phyloP scores from a whole-genome alignment of 2,888 invertebrate genomes.

The Oxyteleia sp. region DNA sequence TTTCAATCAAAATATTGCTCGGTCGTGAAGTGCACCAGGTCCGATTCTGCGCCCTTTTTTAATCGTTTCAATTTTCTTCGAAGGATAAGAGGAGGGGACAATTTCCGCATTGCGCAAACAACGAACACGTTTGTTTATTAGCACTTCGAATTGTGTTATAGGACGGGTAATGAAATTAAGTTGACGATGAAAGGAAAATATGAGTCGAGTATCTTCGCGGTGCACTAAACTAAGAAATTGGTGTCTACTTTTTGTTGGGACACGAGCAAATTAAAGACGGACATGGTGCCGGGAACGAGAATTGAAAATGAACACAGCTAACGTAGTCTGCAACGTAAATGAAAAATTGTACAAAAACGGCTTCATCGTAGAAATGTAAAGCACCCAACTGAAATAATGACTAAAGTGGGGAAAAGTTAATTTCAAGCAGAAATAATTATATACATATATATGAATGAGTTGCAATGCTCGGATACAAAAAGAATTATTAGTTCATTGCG shows the following conservation, averaged over 20 bases:
- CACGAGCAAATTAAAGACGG: constrained; percentile 13
- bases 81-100: background rate
- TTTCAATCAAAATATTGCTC: constrained; percentile 19
- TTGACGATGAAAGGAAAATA: constrained; percentile 16
- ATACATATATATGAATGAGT: too few species aligned
- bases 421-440: too few species aligned
- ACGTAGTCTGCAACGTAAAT: constrained; percentile 4
- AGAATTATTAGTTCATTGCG: too few species aligned
- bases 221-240: constrained; percentile 40
- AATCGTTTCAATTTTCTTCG: constrained; percentile 4
- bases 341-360: too few species aligned
- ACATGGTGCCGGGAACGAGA: constrained; percentile 4
- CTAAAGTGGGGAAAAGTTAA: too few species aligned
- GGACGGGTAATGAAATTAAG: constrained; percentile 20
- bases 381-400: too few species aligned
- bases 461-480: too few species aligned
- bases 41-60: constrained; percentile 4
- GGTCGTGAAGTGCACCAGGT: background rate
- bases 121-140: constrained; percentile 23
- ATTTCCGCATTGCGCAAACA: background rate
- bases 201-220: background rate
- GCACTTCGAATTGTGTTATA: constrained; percentile 11
- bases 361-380: too few species aligned
- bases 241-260: constrained; percentile 20
- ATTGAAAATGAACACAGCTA: constrained; percentile 22